A percentile compares a stretch with the other conserved stretches of the same genome.
Conservation (phyloP, 2,888 invertebrate genomes). For the Epistrophe eligans region DNA sequence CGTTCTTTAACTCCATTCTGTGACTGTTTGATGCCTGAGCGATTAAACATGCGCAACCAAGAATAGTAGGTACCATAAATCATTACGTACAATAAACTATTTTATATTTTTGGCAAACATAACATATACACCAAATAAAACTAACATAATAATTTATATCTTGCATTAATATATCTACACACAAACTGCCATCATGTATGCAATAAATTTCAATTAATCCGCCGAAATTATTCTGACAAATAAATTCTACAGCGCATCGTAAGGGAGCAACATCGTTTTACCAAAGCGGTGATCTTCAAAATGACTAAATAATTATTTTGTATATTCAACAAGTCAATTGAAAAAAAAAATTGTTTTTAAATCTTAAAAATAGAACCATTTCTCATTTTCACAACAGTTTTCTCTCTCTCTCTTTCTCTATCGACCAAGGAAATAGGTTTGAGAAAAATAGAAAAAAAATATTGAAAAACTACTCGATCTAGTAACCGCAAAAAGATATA, state of each 20-base stretch:
- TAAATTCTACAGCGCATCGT: slow-evolving; percentile 49
- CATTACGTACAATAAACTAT: neutral
- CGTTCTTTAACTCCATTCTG: too few relatives aligned
- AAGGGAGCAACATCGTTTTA: slow-evolving; percentile 11
- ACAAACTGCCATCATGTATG: slow-evolving; percentile 48
- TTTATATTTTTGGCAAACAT: neutral
- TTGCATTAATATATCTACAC: neutral
- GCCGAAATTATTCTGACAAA: slow-evolving; percentile 52
- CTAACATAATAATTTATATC: slow-evolving; percentile 23
- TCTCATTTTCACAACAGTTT: slow-evolving; percentile 18
- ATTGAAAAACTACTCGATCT: slow-evolving; percentile 40
- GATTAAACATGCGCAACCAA: too few relatives aligned
- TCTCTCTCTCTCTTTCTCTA: neutral
- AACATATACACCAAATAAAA: neutral
- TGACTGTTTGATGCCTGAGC: too few relatives aligned
- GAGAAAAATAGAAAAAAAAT: slow-evolving; percentile 10
- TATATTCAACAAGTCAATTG: slow-evolving; percentile 62
- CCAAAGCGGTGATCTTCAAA: slow-evolving; percentile 33
- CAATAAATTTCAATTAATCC: slow-evolving; percentile 65
- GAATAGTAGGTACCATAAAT: too few relatives aligned
- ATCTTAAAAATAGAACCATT: slow-evolving; percentile 52
- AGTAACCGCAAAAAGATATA: slow-evolving; percentile 63
- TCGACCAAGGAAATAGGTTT: slow-evolving; percentile 22
- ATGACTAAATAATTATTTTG: slow-evolving; percentile 69
- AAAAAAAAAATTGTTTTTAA: slow-evolving; percentile 18